These are phyloP conservation scores for Mimachlamys varia DNA, from an alignment of 2,888 invertebrate species.

Conservation along the genomic window DNA sequence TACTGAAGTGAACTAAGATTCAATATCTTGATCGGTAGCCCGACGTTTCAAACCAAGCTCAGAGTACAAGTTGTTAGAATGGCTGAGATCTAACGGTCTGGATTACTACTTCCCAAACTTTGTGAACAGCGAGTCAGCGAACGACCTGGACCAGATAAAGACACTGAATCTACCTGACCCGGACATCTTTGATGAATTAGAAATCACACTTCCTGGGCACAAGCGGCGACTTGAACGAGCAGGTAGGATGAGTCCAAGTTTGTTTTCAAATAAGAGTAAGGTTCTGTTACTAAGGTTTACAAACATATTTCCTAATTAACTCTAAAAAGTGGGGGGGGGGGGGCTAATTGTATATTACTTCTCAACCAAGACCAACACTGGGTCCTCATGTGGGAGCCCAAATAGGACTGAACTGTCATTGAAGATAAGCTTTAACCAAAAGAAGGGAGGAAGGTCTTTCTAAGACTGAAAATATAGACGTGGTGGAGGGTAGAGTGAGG, in stretches of 20 bases:
- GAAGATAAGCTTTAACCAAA: no score
- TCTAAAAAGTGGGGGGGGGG: no score
- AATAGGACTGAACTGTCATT: no score
- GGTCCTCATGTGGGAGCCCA: no score
- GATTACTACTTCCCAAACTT: slow-evolving; percentile 76
- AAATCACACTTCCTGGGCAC: slow-evolving; percentile 78
- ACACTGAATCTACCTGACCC: slow-evolving; percentile 72
- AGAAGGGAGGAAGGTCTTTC: no score
- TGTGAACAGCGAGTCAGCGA: slow-evolving; percentile 67
- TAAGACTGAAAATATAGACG: no score
- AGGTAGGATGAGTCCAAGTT: slow-evolving; percentile 59
- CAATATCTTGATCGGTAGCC: not conserved
- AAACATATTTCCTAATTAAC: no score
- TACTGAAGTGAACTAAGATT: not conserved
- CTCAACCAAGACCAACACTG: no score
- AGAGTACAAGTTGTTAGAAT: slow-evolving; percentile 67
- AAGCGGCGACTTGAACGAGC: slow-evolving; percentile 73
- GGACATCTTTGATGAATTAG: slow-evolving; percentile 75
- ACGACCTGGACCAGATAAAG: slow-evolving; percentile 64
- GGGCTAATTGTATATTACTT: no score
- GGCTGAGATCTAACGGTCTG: slow-evolving; percentile 72
- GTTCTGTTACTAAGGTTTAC: no score
- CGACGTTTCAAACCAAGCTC: slow-evolving; percentile 53
- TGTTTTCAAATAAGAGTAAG: not conserved
- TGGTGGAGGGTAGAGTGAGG: no score